A percentile compares a stretch with the other conserved stretches of the same genome.
Conservation (phyloP, 2,888 invertebrate genomes). For the Cetonia aurata region DNA sequence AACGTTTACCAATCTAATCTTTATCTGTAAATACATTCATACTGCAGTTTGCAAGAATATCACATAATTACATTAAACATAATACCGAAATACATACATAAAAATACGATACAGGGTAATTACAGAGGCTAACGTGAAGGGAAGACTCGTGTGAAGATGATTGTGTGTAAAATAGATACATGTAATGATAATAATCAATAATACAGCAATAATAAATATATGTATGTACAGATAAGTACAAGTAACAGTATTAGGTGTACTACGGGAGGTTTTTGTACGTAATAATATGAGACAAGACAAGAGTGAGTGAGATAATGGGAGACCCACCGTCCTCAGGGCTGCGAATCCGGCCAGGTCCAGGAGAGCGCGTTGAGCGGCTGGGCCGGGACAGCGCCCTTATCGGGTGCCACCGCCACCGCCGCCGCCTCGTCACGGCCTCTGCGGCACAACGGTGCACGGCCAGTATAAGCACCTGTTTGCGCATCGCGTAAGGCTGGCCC, state of each 20-base stretch:
- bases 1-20: too few relatives aligned
- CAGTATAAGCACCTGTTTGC: constrained; percentile 55
- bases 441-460: constrained; percentile 57
- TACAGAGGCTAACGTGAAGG: too few relatives aligned
- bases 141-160: too few relatives aligned
- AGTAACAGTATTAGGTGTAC: constrained; percentile 14
- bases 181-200: too few relatives aligned
- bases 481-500: constrained; percentile 65
- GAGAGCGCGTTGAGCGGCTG: constrained; percentile 63
- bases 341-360: constrained; percentile 65
- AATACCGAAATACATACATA: too few relatives aligned
- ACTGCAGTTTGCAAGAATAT: too few relatives aligned
- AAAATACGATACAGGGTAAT: too few relatives aligned
- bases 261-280: neutral
- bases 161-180: too few relatives aligned
- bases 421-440: constrained; percentile 60
- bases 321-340: constrained; percentile 64
- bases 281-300: constrained; percentile 36
- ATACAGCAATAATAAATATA: too few relatives aligned
- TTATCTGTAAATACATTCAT: too few relatives aligned
- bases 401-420: constrained; percentile 55
- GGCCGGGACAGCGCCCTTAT: constrained; percentile 57
- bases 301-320: constrained; percentile 35
- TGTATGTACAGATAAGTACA: constrained; percentile 13
- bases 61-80: too few relatives aligned